A percentile compares a stretch with the other conserved stretches of the same genome.
Conservation (phyloP, 2,888 invertebrate genomes). For the Amblyjoppa fuscipennis region DNA sequence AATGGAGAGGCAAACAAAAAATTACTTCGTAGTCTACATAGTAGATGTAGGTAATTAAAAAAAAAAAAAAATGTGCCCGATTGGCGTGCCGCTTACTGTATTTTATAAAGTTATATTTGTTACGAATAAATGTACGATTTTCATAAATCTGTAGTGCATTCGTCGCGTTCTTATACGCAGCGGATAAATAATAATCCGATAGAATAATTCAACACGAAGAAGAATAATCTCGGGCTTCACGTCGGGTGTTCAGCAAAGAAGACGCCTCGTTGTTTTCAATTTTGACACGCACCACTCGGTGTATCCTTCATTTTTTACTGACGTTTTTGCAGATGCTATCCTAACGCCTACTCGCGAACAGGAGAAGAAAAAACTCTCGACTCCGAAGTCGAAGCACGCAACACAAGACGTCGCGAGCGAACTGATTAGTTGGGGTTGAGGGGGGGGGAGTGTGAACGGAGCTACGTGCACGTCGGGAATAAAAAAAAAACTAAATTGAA, state of each 20-base stretch:
- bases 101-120: slow-evolving; percentile 71
- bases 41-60: slow-evolving; percentile 22
- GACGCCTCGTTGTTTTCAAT: background rate
- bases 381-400: background rate
- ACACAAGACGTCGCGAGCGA: background rate
- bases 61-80: slow-evolving; percentile 22
- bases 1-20: slow-evolving; percentile 13
- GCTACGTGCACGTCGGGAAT: background rate
- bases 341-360: background rate
- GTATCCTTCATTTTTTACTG: background rate
- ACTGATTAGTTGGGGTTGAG: too few relatives aligned
- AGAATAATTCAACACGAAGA: background rate
- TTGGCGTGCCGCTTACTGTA: slow-evolving; percentile 49
- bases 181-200: background rate
- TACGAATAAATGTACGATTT: slow-evolving; percentile 76
- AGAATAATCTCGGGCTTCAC: background rate
- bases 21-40: slow-evolving; percentile 22
- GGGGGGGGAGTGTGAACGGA: background rate
- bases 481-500: background rate
- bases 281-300: background rate
- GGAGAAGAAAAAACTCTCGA: background rate
- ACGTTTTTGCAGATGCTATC: background rate
- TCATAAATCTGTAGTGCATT: slow-evolving; percentile 58
- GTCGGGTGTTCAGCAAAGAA: background rate
- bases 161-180: background rate